Conservation (phyloP, 2,113 vertebrate genomes). For the Protobothrops flavoviridis region DNA sequence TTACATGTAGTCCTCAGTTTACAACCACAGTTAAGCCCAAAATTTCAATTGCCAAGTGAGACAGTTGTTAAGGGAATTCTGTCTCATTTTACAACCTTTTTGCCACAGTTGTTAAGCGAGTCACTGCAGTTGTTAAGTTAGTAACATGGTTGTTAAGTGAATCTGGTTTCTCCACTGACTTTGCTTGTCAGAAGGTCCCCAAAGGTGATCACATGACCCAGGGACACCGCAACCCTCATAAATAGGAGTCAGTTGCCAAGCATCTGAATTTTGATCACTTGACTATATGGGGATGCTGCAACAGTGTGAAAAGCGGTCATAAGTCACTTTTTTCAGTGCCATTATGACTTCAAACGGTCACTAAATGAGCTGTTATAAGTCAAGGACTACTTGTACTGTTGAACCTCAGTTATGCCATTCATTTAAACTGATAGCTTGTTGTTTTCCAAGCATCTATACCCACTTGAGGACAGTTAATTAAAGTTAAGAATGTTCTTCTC, state of each 20-base stretch:
- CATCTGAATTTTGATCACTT: background rate
- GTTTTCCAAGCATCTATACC: background rate
- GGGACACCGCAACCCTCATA: background rate
- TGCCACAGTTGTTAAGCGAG: background rate
- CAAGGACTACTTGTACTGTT: background rate
- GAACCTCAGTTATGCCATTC: background rate
- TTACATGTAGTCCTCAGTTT: background rate
- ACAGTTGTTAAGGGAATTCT: background rate
- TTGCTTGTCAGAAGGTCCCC: background rate
- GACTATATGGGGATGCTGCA: background rate
- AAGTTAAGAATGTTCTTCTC: slow-evolving; percentile 44
- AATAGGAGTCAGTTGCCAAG: background rate
- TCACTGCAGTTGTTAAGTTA: background rate
- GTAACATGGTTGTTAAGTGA: background rate
- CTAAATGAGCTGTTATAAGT: background rate
- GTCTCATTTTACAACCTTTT: background rate
- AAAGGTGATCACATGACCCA: background rate
- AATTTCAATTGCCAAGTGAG: background rate
- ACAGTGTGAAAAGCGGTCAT: background rate
- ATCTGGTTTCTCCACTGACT: background rate
- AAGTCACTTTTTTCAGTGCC: background rate
- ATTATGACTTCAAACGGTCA: background rate
- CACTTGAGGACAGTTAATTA: slow-evolving; percentile 31
- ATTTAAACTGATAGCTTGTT: background rate
- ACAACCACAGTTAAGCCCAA: background rate